Evolutionary conservation across 2,797 vertebrate species (phyloP).

Genomic region (Rhadinocentrus ornatus): DNA sequence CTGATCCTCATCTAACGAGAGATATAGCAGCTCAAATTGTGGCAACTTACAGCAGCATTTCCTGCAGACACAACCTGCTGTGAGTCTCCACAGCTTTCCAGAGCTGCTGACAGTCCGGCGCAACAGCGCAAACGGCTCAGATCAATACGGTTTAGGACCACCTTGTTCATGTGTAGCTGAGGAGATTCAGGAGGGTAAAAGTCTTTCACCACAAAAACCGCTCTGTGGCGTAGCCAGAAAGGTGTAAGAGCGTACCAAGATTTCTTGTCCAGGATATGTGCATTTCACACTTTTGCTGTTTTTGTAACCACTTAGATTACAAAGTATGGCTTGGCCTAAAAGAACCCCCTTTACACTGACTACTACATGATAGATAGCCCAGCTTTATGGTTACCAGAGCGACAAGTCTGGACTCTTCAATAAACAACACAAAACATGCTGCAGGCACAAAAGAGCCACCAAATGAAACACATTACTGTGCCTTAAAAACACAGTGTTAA

Average conservation of each 20-base stretch:
- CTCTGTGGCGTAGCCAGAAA: neutral
- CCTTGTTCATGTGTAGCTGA: too few relatives aligned
- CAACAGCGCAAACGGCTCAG: too few relatives aligned
- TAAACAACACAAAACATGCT: neutral
- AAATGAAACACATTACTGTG: neutral
- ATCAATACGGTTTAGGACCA: too few relatives aligned
- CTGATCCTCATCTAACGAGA: too few relatives aligned
- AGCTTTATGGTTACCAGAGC: neutral
- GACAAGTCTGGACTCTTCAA: neutral
- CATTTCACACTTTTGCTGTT: neutral
- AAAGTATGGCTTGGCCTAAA: neutral
- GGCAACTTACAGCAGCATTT: too few relatives aligned
- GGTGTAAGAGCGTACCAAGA: neutral
- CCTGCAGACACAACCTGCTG: too few relatives aligned
- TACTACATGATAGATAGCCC: neutral
- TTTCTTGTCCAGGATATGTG: neutral
- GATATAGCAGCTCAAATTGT: too few relatives aligned
- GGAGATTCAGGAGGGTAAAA: too few relatives aligned
- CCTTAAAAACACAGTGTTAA: neutral
- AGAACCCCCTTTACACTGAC: neutral
- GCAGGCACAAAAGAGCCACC: neutral
- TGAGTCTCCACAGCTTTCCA: too few relatives aligned
- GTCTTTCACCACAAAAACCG: too few relatives aligned
- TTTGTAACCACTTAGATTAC: neutral
- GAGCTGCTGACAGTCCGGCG: too few relatives aligned